Conservation (phyloP, 2,797 vertebrate species). For the Phoebastria nigripes region DNA sequence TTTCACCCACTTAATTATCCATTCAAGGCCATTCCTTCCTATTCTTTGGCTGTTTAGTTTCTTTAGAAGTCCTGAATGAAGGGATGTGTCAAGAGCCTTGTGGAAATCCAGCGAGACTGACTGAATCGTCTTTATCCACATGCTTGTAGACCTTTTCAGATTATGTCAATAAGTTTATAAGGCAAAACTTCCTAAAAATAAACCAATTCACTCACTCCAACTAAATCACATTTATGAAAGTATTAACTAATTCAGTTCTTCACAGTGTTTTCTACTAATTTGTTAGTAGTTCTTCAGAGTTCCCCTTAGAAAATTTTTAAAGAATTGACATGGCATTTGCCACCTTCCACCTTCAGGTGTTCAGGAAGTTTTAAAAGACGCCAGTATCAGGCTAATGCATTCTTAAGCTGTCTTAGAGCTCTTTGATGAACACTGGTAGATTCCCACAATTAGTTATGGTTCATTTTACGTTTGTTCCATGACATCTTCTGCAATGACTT, state of each 20-base stretch:
- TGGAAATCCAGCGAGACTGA: not conserved
- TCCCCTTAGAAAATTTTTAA: not conserved
- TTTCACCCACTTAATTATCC: not conserved
- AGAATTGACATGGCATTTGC: not conserved
- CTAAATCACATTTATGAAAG: not conserved
- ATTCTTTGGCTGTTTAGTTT: not conserved
- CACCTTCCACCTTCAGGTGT: not conserved
- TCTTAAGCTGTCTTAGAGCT: not conserved
- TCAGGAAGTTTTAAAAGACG: not conserved
- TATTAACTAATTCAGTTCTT: not conserved
- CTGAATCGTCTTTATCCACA: not conserved
- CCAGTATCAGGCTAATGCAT: not conserved
- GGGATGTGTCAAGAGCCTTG: not conserved
- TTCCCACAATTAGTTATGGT: not conserved
- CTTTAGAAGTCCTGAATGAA: not conserved
- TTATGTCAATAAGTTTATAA: not conserved
- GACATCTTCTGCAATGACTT: not conserved
- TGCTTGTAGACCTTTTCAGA: not conserved
- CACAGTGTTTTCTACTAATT: not conserved
- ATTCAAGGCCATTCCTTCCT: not conserved
- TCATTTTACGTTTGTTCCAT: not conserved
- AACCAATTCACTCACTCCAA: not conserved
- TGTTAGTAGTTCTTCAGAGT: not conserved
- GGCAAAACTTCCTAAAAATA: not conserved
- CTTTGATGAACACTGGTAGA: not conserved